phyloP scores from a whole-genome alignment of 2,797 vertebrate species.

The Sebastes vulpes region DNA sequence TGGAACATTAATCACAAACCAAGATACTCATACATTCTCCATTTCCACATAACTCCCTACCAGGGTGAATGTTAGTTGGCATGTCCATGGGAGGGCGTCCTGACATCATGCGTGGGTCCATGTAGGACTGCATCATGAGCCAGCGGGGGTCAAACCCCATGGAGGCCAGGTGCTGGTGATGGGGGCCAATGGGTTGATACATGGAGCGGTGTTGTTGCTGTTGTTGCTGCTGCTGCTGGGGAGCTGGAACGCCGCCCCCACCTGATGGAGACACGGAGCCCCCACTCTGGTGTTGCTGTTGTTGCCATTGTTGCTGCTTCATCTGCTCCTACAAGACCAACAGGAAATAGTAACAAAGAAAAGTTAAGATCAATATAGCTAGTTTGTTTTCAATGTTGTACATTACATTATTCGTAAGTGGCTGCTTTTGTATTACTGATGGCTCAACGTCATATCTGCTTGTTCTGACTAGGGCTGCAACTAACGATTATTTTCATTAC shows the following conservation, averaged over 20 bases:
- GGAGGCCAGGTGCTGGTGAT: conserved; percentile 94
- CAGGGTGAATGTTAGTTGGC: conserved; percentile 92
- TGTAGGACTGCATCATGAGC: conserved; percentile 99
- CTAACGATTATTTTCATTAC: too few relatives aligned
- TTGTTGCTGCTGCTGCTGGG: conserved; percentile 86
- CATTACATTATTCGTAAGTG: background rate
- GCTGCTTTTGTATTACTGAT: background rate
- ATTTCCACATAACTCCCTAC: conserved; percentile 73
- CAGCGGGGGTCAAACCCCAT: conserved; percentile 99
- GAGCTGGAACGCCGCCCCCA: conserved; percentile 60
- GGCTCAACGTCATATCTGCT: background rate
- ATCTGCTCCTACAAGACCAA: conserved; percentile 90
- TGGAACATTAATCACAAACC: background rate
- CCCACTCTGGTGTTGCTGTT: conserved; percentile 87
- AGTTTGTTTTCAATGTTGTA: background rate
- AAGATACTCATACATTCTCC: background rate
- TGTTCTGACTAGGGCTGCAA: background rate
- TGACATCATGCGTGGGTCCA: conserved; percentile 98
- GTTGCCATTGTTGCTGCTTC: conserved; percentile 93
- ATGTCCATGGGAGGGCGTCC: conserved; percentile 95
- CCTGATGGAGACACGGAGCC: conserved; percentile 91
- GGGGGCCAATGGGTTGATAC: conserved; percentile 95
- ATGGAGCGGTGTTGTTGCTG: conserved; percentile 94
- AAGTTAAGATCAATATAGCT: background rate
- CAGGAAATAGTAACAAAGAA: background rate